Evolutionary conservation across 2,113 vertebrate genomes (phyloP).

Genomic region (Sakesphorus luctuosus): DNA sequence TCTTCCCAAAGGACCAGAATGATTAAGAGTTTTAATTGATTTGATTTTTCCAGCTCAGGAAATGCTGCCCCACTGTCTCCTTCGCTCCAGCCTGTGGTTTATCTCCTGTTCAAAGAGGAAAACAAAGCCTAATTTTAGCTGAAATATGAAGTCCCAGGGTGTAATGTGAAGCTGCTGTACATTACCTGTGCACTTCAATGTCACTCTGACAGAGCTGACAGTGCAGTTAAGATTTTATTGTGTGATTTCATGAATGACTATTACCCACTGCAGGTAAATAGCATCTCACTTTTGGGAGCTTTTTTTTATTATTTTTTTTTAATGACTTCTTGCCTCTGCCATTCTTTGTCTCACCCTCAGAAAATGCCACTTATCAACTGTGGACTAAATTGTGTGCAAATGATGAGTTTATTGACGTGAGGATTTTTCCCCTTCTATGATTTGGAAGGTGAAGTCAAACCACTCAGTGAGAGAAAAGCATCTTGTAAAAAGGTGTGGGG

Average conservation of each 20-base stretch:
- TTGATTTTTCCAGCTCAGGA: neutral
- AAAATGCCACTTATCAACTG: neutral
- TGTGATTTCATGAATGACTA: neutral
- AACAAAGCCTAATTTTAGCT: neutral
- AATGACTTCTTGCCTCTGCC: neutral
- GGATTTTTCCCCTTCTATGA: neutral
- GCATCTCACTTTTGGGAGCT: neutral
- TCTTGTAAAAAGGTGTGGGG: neutral
- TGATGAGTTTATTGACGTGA: neutral
- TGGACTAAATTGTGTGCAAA: neutral
- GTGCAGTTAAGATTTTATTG: neutral
- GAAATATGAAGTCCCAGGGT: neutral
- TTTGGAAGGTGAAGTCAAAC: neutral
- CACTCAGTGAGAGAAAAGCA: neutral
- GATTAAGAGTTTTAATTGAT: neutral
- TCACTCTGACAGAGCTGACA: conserved; percentile 10
- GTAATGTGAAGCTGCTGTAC: neutral
- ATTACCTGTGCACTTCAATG: neutral
- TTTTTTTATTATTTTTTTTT: neutral
- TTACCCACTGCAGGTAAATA: neutral
- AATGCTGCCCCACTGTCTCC: neutral
- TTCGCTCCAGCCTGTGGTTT: neutral
- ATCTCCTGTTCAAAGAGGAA: neutral
- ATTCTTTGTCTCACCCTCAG: neutral
- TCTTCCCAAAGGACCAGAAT: neutral